Conservation (phyloP, 2,797 vertebrate species). For the Catostomus latipinnis region DNA sequence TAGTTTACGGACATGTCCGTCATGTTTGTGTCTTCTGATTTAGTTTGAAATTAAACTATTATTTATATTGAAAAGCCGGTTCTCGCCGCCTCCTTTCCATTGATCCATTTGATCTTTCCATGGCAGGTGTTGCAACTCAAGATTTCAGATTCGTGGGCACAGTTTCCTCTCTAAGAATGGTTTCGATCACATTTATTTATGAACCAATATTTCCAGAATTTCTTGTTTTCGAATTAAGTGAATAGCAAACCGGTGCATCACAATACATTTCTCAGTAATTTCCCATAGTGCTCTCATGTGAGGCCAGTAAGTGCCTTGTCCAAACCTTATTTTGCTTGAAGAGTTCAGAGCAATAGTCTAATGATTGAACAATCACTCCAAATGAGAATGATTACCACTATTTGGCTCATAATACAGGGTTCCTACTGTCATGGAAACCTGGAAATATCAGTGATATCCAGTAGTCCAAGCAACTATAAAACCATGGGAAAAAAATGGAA, state of each 20-base stretch:
- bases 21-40: no score
- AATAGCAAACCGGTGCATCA: neutral
- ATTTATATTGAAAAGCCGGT: no score
- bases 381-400: neutral
- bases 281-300: neutral
- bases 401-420: no score
- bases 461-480: no score
- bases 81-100: no score
- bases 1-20: no score
- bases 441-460: no score
- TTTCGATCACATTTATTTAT: slow-evolving; percentile 16
- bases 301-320: neutral
- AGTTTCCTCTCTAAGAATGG: slow-evolving; percentile 15
- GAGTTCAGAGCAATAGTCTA: neutral
- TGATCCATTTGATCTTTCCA: slow-evolving; percentile 32
- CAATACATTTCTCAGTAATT: neutral
- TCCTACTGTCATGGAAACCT: no score
- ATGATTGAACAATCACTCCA: neutral
- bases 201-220: slow-evolving; percentile 2
- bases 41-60: no score
- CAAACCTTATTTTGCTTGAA: neutral
- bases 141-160: slow-evolving; percentile 4
- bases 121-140: slow-evolving; percentile 36
- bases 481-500: no score
- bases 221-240: slow-evolving; percentile 4